Percentiles rank a stretch among this genome's conserved stretches.
These are phyloP conservation scores for Anas georgica DNA, from an alignment of 2,797 vertebrate species.

Conservation along the genomic window DNA sequence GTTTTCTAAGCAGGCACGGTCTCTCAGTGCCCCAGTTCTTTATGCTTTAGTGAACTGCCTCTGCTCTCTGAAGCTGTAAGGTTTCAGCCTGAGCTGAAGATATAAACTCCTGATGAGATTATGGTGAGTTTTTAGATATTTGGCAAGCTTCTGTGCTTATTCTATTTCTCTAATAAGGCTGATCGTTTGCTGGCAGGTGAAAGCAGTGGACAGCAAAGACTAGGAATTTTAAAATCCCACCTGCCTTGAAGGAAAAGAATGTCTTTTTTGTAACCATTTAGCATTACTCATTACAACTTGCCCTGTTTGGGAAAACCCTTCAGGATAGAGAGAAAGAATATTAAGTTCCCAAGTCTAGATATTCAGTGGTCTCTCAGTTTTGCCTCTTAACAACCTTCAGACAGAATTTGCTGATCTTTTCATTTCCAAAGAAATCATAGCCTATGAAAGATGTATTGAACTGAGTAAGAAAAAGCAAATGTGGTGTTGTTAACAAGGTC, in stretches of 20 bases:
- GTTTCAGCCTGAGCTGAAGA: slow-evolving; percentile 62
- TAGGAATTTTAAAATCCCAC: slow-evolving; percentile 27
- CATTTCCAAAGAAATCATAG: neutral
- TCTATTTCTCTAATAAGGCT: slow-evolving; percentile 56
- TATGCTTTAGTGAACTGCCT: slow-evolving; percentile 65
- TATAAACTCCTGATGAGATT: slow-evolving; percentile 71
- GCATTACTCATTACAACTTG: slow-evolving; percentile 32
- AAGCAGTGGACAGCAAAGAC: neutral
- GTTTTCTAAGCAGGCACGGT: slow-evolving; percentile 70
- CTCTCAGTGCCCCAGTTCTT: slow-evolving; percentile 69
- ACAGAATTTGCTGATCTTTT: neutral
- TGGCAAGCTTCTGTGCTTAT: slow-evolving; percentile 12
- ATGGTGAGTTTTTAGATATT: slow-evolving; percentile 51
- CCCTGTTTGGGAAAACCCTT: neutral
- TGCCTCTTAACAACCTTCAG: neutral
- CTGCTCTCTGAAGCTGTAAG: slow-evolving; percentile 64
- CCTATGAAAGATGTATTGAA: neutral
- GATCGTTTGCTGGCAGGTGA: slow-evolving; percentile 48
- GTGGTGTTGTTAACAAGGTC: neutral
- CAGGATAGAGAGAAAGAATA: neutral
- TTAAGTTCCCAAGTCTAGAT: neutral
- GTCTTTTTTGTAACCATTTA: neutral
- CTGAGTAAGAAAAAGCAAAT: neutral
- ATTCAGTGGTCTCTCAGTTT: neutral
- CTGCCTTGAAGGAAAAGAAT: slow-evolving; percentile 17